Percentiles rank a stretch among this genome's conserved stretches.
phyloP scores from a whole-genome alignment of 2,797 vertebrate species.

The Peromyscus aztecus region DNA sequence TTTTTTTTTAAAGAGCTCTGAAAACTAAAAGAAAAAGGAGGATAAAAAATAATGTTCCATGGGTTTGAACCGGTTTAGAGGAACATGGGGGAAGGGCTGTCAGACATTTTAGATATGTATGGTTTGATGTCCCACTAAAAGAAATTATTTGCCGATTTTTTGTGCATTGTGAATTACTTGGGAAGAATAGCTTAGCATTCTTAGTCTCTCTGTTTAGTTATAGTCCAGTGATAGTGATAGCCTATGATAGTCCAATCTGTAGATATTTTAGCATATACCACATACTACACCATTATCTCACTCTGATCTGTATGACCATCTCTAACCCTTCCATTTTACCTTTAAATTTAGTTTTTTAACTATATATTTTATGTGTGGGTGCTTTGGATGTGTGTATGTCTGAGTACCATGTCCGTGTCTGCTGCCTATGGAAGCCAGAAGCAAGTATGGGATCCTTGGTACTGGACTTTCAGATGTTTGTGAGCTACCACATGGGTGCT shows the following conservation, averaged over 20 bases:
- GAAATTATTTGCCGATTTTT: background rate
- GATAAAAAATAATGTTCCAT: background rate
- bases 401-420: background rate
- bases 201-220: background rate
- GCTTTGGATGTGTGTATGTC: background rate
- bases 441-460: background rate
- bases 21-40: background rate
- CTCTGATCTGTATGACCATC: background rate
- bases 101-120: background rate
- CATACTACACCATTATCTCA: background rate
- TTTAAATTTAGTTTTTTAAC: background rate
- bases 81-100: background rate
- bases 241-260: background rate
- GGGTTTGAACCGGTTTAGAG: background rate
- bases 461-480: background rate
- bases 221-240: too few relatives aligned
- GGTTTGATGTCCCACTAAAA: background rate
- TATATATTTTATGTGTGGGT: background rate
- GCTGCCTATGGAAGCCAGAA: background rate
- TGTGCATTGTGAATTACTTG: constrained; percentile 9
- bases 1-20: constrained; percentile 36
- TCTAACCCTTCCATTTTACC: background rate
- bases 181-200: background rate
- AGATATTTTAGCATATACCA: too few relatives aligned
- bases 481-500: too few relatives aligned